Evolutionary conservation across 2,888 invertebrate genomes (phyloP), one percentile per base, ranked within the genome.

Genomic region (Temnothorax unifasciatus): DNA sequence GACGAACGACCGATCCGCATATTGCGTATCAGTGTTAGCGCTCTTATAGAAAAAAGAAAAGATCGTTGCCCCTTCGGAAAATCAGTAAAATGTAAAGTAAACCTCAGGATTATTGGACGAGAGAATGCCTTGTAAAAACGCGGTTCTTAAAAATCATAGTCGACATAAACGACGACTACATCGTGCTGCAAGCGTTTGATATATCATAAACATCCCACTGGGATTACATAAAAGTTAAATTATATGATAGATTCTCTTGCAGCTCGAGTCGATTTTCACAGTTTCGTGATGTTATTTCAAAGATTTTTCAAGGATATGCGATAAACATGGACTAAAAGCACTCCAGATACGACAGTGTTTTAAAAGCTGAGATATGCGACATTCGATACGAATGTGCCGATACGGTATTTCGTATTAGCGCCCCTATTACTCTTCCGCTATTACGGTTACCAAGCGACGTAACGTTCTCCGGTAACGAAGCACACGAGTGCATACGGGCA

Each of bases 1-100:
- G 52, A 84, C 86, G 77, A 84, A 84, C 82, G 82, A 79, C 73
- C 84, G 71, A 47, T 82, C 71, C 75, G 41, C 74, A 73, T 83
- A 82, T 87, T 83, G 66, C 64, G 64, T 68, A 29, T 83, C 47
- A 44, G 71, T 79, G 57, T 76, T 38, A 3, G 21, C 18, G 11
- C 73, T 59, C 68, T 88, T 83, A 47, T 41, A 54, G 54, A 61
- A 38, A 63, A 66, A 47, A 66, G 38, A 21, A 44, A 69, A n/a
- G 74, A 57, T 61, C 34, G 41, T 68, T 25, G 29, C 3, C 38
- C 21, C 76, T 73, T 66, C 44, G 41, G 59, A 57, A 73, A 64
- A 71, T 44, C 54, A 8, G 41, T n/a, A 9, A 41, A 18, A 68
- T 11, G 18, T 18, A n/a, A n/a, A 47, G 18, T 9, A 29, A n/a